phyloP scores from a whole-genome alignment of 2,113 vertebrate species.

The Heteronetta atricapilla region DNA sequence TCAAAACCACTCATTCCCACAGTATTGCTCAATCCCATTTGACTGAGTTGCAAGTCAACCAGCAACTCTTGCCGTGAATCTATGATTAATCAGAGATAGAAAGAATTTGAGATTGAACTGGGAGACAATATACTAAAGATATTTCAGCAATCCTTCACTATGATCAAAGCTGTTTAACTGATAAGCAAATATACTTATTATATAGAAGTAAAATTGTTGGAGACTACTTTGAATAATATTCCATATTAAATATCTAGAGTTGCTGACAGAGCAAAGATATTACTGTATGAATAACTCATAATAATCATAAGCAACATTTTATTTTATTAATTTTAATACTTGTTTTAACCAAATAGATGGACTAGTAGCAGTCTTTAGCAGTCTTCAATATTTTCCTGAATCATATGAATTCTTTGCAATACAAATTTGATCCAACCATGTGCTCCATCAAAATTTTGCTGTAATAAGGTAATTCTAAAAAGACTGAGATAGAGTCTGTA shows the following conservation, averaged over 20 bases:
- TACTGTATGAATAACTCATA: not conserved
- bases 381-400: not conserved
- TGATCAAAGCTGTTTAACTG: not conserved
- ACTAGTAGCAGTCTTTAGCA: not conserved
- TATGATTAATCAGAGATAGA: not conserved
- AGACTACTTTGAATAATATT: not conserved
- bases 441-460: not conserved
- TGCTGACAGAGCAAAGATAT: not conserved
- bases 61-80: not conserved
- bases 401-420: not conserved
- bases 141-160: not conserved
- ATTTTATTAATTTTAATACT: not conserved
- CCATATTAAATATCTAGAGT: not conserved
- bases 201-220: not conserved
- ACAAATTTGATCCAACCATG: not conserved
- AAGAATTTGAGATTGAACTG: not conserved
- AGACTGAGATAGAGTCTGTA: not conserved
- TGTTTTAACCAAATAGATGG: not conserved
- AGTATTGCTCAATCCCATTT: not conserved
- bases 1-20: not conserved
- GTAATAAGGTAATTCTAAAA: not conserved
- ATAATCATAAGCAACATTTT: not conserved
- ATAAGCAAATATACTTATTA: accelerated
- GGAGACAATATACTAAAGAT: not conserved
- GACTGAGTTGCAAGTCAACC: not conserved